These are phyloP conservation scores for Malurus alboscapulatus DNA, from an alignment of 2,113 vertebrate species.

Conservation along the genomic window DNA sequence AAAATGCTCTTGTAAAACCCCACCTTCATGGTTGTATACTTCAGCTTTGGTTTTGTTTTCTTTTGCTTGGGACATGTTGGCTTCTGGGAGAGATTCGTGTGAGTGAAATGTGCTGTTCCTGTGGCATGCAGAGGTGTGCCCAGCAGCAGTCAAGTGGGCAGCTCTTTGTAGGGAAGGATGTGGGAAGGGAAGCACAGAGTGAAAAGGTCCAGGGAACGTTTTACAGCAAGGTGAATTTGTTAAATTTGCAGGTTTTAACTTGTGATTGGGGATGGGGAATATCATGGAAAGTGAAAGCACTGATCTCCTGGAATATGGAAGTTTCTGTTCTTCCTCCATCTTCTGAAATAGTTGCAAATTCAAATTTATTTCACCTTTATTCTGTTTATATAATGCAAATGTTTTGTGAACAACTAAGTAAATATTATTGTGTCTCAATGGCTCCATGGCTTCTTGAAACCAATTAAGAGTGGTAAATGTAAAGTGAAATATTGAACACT, in stretches of 20 bases:
- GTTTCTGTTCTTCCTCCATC: background rate
- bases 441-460: conserved; percentile 28
- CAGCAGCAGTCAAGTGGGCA: background rate
- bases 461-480: conserved; percentile 1
- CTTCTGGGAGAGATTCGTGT: conserved; percentile 34
- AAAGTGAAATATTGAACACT: background rate
- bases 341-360: conserved; percentile 7
- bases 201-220: background rate
- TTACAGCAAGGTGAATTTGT: background rate
- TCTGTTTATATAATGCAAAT: background rate
- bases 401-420: conserved; percentile 13
- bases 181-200: background rate
- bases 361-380: background rate
- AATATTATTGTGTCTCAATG: conserved; percentile 51
- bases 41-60: background rate
- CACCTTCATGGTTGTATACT: background rate
- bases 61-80: background rate
- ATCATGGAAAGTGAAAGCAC: conserved; percentile 53
- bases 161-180: background rate
- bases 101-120: background rate
- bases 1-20: background rate
- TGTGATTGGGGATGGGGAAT: background rate
- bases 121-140: background rate
- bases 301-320: background rate
- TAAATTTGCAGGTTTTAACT: background rate